Conservation (phyloP, 2,797 vertebrate species). For the Hoplostethus mediterraneus region DNA sequence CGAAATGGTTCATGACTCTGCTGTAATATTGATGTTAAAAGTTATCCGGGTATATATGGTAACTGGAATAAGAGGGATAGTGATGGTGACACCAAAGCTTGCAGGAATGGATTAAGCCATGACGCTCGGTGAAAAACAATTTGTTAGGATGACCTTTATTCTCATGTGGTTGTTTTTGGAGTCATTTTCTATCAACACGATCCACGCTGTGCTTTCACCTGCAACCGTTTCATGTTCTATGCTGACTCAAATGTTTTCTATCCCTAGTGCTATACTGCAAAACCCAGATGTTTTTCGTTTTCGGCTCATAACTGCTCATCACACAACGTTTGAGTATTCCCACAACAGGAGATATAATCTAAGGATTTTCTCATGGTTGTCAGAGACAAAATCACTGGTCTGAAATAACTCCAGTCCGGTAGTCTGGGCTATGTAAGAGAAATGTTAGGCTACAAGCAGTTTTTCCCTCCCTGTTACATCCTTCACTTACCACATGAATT, state of each 20-base stretch:
- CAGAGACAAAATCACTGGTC: neutral
- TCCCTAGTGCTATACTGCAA: too few species aligned
- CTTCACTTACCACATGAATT: constrained; percentile 23
- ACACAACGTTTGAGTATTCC: neutral
- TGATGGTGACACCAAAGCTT: constrained; percentile 31
- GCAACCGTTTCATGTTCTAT: neutral
- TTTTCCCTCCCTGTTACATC: constrained; percentile 6
- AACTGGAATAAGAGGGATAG: constrained; percentile 49
- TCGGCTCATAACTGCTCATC: neutral
- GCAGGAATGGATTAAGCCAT: constrained; percentile 18
- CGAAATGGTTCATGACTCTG: constrained; percentile 52
- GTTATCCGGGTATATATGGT: constrained; percentile 38
- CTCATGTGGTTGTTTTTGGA: neutral
- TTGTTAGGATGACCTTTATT: neutral
- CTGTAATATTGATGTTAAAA: constrained; percentile 55
- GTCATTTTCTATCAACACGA: neutral
- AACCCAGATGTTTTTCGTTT: neutral
- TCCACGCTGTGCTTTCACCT: neutral
- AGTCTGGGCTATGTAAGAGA: neutral
- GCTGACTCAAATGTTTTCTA: neutral
- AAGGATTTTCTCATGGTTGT: constrained; percentile 16
- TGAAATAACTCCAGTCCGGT: neutral
- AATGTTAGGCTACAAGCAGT: neutral
- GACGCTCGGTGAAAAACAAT: constrained; percentile 9
- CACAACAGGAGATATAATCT: neutral